Evolutionary conservation across 1,140 invertebrate species (phyloP).

Genomic region (Drosophila pachea): DNA sequence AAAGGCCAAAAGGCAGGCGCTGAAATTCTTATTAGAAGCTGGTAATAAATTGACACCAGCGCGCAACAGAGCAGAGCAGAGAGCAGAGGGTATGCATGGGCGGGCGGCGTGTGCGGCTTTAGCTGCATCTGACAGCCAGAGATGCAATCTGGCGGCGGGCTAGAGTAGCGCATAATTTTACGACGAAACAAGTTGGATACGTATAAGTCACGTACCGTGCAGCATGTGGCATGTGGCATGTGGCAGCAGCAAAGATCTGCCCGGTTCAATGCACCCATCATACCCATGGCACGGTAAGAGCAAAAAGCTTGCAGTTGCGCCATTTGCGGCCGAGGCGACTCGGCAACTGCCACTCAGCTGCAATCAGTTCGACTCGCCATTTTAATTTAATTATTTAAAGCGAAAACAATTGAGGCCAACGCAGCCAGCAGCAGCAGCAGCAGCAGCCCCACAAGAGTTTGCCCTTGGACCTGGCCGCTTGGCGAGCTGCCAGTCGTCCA

Average conservation of each 20-base stretch:
- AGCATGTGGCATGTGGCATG: constrained; percentile 11
- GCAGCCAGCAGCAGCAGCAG: background rate
- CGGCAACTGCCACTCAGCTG: constrained; percentile 29
- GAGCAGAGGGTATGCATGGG: constrained; percentile 14
- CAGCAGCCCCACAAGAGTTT: background rate
- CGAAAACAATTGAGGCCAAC: constrained; percentile 66
- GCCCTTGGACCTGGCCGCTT: no score
- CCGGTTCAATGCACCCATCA: constrained; percentile 56
- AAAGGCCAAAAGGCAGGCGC: constrained; percentile 25
- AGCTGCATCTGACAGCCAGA: constrained; percentile 65
- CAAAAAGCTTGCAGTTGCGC: constrained; percentile 65
- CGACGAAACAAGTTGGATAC: constrained; percentile 59
- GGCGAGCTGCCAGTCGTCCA: constrained; percentile 18
- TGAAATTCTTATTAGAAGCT: constrained; percentile 58
- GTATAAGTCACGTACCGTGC: constrained; percentile 26
- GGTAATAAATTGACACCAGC: constrained; percentile 66
- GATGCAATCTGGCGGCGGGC: constrained; percentile 72
- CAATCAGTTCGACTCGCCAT: constrained; percentile 66
- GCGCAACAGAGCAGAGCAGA: constrained; percentile 14
- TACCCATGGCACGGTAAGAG: constrained; percentile 28
- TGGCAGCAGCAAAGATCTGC: constrained; percentile 4
- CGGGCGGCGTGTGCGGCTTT: constrained; percentile 15
- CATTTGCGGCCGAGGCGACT: background rate
- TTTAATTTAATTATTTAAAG: constrained; percentile 78
- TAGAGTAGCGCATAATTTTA: constrained; percentile 66